A percentile compares a stretch with the other conserved stretches of the same genome.
phyloP scores from a whole-genome alignment of 2,888 invertebrate genomes.

The Ornithoptera alexandrae region DNA sequence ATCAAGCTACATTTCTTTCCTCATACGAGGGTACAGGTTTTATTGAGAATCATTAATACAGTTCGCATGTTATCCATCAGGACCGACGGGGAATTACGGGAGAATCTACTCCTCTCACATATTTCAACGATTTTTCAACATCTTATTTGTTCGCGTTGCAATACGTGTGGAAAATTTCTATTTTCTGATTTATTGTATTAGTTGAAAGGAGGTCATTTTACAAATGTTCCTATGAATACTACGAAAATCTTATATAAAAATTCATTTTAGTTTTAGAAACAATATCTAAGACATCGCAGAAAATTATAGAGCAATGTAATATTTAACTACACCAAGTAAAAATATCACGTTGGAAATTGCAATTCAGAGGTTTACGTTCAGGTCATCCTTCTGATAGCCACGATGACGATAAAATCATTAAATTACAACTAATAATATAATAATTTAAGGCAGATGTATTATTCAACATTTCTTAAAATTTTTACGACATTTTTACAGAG shows the following conservation, averaged over 20 bases:
- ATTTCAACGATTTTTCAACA: constrained; percentile 68
- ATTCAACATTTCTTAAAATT: background rate
- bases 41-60: constrained; percentile 57
- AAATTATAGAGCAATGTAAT: too few relatives aligned
- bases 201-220: background rate
- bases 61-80: constrained; percentile 49
- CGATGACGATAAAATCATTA: background rate
- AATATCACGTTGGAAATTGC: too few relatives aligned
- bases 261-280: too few relatives aligned
- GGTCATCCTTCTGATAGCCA: background rate
- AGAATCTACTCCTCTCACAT: constrained; percentile 69
- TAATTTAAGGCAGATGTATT: background rate
- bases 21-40: constrained; percentile 37
- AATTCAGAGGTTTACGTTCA: background rate
- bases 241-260: too few relatives aligned
- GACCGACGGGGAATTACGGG: constrained; percentile 50
- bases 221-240: background rate
- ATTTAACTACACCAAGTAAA: too few relatives aligned
- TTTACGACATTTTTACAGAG: background rate
- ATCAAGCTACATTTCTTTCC: background rate
- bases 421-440: background rate
- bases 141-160: constrained; percentile 66
- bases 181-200: constrained; percentile 36
- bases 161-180: constrained; percentile 57
- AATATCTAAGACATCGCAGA: background rate